Base-by-base conservation (phyloP, 2,797 vertebrate genomes). In the Arctocebus calabarensis region DNA sequence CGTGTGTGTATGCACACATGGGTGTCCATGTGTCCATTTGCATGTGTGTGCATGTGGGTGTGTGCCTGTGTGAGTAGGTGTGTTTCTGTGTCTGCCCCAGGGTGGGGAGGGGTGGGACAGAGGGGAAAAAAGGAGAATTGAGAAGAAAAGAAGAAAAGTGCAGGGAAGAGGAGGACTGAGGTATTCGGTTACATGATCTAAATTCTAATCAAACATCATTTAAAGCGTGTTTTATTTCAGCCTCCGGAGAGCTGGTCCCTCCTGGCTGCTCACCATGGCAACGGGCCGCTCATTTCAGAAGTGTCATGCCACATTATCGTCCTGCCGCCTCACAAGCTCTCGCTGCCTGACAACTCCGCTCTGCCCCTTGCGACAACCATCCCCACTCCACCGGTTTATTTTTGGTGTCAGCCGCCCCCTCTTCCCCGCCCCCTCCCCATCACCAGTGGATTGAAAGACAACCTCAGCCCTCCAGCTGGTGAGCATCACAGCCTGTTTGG, bases 181-280 rank as follows among this genome's bases (percentile, higher is more conserved):
- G 99, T 98, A 98, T 99, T 99, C 99, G 98, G 99, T 99, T 99
- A 99, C 99, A 99, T 99, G 99, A 99, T 99, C 99, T 99, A 99
- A 99, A 99, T 99, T 99, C 99, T 99, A 99, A 99, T 99, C 99
- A 99, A 99, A 99, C 99, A 99, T 99, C 98, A 99, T 99, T 99
- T 99, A 99, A 99, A 99, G 99, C 99, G 99, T 99, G 99, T 99
- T 99, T 99, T 99, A 99, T 99, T 99, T 99, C 99, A 99, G 99
- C 98, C 99, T 99, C 99, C 98, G 98, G 99, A 99, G 99, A 99
- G 98, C 98, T 96, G 96, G 99, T 99, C 99, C 99, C 99, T 99
- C 98, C 98, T 98, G 98, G 98, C 99, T 98, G 98, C 99, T 99
- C 98, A 98, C 99, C 99, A 99, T 99, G 99, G 99, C 99, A 99